Conservation (phyloP, 2,797 vertebrate species). For the Nasua narica region DNA sequence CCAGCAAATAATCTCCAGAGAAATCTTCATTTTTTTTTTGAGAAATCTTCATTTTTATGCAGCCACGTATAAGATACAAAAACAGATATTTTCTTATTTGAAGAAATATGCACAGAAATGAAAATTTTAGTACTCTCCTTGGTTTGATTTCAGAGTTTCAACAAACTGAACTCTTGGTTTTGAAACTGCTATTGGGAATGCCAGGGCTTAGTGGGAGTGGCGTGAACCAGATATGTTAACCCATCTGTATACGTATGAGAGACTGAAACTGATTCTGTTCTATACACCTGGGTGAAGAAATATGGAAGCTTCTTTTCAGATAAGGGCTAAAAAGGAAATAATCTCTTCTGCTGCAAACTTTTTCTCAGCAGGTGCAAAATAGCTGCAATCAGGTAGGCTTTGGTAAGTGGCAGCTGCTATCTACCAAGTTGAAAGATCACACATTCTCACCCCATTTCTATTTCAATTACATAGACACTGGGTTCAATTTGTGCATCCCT, state of each 20-base stretch:
- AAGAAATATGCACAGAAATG: slow-evolving; percentile 22
- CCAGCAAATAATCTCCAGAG: slow-evolving; percentile 48
- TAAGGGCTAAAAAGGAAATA: slow-evolving; percentile 67
- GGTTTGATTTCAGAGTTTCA: slow-evolving; percentile 43
- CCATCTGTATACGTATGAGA: neutral
- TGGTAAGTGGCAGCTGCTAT: slow-evolving; percentile 72
- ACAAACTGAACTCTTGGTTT: neutral
- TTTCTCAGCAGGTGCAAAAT: slow-evolving; percentile 79
- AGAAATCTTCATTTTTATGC: slow-evolving; percentile 48
- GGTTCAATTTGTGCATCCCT: slow-evolving; percentile 48
- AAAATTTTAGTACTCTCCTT: neutral
- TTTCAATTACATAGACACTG: slow-evolving; percentile 60
- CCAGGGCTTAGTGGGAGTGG: neutral
- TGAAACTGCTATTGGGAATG: neutral
- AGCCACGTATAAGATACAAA: neutral
- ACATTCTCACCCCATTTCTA: slow-evolving; percentile 73
- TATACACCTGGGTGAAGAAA: neutral
- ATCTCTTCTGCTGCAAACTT: slow-evolving; percentile 59
- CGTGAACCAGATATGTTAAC: neutral
- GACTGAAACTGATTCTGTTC: neutral
- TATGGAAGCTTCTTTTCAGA: neutral
- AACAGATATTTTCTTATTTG: slow-evolving; percentile 6
- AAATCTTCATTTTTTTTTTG: slow-evolving; percentile 49
- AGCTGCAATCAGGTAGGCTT: slow-evolving; percentile 78
- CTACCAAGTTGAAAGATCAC: slow-evolving; percentile 78